Evolutionary conservation across 2,888 invertebrate genomes (phyloP).

Genomic region (Apodemia zela): DNA sequence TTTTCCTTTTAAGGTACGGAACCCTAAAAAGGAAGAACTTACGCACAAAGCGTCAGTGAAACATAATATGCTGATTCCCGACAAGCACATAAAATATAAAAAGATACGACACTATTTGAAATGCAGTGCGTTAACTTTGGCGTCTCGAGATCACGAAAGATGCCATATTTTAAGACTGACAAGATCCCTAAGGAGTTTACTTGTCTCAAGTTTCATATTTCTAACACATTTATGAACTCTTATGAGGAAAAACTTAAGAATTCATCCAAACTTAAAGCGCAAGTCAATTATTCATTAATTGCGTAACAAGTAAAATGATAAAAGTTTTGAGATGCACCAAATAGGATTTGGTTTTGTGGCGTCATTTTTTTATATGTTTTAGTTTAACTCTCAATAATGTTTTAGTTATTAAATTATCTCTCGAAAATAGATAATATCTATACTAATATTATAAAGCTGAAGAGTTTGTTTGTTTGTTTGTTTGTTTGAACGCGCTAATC

Average conservation of each 20-base stretch:
- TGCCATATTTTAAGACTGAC: neutral
- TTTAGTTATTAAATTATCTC: too few species aligned
- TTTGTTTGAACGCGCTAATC: too few species aligned
- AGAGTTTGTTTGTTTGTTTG: too few species aligned
- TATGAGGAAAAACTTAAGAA: slow-evolving; percentile 3
- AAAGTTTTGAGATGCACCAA: neutral
- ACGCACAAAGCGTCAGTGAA: too few species aligned
- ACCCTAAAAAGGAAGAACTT: too few species aligned
- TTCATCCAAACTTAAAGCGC: neutral
- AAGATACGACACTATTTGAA: neutral
- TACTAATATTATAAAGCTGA: too few species aligned
- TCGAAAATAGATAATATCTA: too few species aligned
- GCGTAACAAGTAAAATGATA: neutral
- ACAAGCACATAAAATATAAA: too few species aligned
- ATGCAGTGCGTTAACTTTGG: neutral
- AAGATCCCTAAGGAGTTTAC: neutral
- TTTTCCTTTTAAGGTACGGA: too few species aligned
- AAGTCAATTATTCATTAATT: slow-evolving; percentile 3
- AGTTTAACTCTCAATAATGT: too few species aligned
- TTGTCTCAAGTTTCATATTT: slow-evolving; percentile 4
- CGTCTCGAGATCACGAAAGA: neutral
- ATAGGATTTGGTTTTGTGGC: neutral
- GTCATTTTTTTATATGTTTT: too few species aligned
- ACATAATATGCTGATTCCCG: too few species aligned
- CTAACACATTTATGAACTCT: slow-evolving; percentile 1